phyloP scores from a whole-genome alignment of 2,888 invertebrate species.

The Galeruca laticollis region DNA sequence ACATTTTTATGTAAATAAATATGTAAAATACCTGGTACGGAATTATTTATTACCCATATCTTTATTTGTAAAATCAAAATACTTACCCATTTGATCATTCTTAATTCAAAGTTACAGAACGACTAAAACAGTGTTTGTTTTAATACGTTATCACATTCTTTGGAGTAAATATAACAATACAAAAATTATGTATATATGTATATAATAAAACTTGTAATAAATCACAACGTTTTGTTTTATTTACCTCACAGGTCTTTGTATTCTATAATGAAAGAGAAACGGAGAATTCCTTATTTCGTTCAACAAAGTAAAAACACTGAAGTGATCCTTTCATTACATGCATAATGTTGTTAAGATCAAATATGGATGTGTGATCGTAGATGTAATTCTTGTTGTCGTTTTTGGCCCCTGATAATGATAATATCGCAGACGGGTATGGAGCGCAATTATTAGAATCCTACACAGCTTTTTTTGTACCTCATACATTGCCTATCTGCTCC shows the following conservation, averaged over 20 bases:
- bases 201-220: background rate
- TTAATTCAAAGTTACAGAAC: background rate
- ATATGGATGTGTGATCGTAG: too few relatives aligned
- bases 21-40: background rate
- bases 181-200: constrained; percentile 1
- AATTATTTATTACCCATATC: background rate
- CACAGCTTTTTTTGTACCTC: too few relatives aligned
- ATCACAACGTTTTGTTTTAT: background rate
- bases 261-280: too few relatives aligned
- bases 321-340: too few relatives aligned
- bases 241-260: background rate
- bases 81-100: background rate
- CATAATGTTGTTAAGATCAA: too few relatives aligned
- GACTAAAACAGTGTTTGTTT: background rate
- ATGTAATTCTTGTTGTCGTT: too few relatives aligned
- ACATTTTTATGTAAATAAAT: background rate
- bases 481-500: too few relatives aligned
- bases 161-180: background rate
- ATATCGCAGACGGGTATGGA: too few relatives aligned
- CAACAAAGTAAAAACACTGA: too few relatives aligned
- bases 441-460: too few relatives aligned
- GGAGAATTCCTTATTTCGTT: too few relatives aligned
- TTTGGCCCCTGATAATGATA: too few relatives aligned
- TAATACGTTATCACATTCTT: background rate
- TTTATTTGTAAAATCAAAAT: background rate